Conservation (phyloP, 2,113 vertebrate species). For the Taurulus bubalis region DNA sequence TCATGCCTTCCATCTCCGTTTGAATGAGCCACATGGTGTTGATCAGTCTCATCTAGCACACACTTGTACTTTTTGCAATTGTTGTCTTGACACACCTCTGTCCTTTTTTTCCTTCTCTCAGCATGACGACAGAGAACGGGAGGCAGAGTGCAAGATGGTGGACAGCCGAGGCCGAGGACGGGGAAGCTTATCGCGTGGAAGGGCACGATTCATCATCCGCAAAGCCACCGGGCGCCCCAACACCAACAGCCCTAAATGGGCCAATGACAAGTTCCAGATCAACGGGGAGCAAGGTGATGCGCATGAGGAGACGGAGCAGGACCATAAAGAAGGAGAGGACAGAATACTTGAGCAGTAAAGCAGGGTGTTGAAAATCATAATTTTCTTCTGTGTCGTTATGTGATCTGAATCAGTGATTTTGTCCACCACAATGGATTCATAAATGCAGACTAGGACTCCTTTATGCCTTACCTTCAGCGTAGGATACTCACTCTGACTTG, state of each 20-base stretch:
- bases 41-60: not conserved
- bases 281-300: slow-evolving; percentile 86
- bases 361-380: slow-evolving; percentile 31
- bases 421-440: slow-evolving; percentile 19
- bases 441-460: slow-evolving; percentile 28
- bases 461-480: slow-evolving; percentile 20
- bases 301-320: slow-evolving; percentile 85
- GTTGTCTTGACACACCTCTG: slow-evolving; percentile 1
- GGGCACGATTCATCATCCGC: slow-evolving; percentile 93
- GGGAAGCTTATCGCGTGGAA: slow-evolving; percentile 85
- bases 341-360: slow-evolving; percentile 80
- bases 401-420: slow-evolving; percentile 23
- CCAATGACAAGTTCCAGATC: slow-evolving; percentile 91
- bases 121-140: slow-evolving; percentile 92
- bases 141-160: slow-evolving; percentile 88
- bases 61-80: not conserved
- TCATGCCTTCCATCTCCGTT: not conserved
- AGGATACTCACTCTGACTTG: slow-evolving; percentile 8
- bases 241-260: slow-evolving; percentile 87
- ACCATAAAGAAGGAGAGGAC: slow-evolving; percentile 87
- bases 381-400: slow-evolving; percentile 9
- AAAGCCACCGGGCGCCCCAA: slow-evolving; percentile 84
- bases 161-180: slow-evolving; percentile 86
- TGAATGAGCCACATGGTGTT: not conserved
- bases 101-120: slow-evolving; percentile 62